Evolutionary conservation across 2,888 invertebrate species (phyloP), one percentile per base, ranked within the genome.

Genomic region (Cepaea hortensis): DNA sequence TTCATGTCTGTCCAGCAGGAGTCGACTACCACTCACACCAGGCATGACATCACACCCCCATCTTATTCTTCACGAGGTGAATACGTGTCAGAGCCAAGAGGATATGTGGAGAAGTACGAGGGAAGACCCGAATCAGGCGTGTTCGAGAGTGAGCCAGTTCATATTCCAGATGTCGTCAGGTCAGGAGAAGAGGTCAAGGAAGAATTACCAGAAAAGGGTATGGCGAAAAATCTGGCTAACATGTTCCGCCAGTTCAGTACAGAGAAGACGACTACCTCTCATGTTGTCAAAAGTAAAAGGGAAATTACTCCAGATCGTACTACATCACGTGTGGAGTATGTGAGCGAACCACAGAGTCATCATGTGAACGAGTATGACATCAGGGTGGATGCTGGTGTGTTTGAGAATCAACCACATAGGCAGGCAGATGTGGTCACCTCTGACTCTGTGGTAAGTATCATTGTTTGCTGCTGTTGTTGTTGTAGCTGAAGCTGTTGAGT

Each of bases 171-270:
- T 87, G 91, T 92, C 73, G 90, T 93, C 55, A 89, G 89, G 70
- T 91, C 91, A 13, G 91, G 90, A 18, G 90, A 92, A 35, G 81
- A 79, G 46, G 79, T 85, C 48, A 88, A 90, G 35, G 91, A 91
- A 46, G 90, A 90, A 62, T 91, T 91, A 93, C 95, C 94, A 88
- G 94, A 93, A 89, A 90, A 93, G 86, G 98, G 98, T 93, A 97
- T 97, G 46, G 97, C 98, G 84, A 97, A 96, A 90, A 95, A 95
- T 94, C 96, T 98, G 90, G 96, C 97, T 86, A 97, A 97, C 94
- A 96, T 96, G 93, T 98, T 98, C 94, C 98, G 98, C 94, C 97
- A 97, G 88, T 96, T 98, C 95, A 85, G 86, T 35, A 9, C 55
- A 13, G 86, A 82, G 18, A 77, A 72, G 20, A 46, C 48, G 11